These are phyloP conservation scores for Eupsilia transversa DNA, from an alignment of 2,888 invertebrate species.

Conservation along the genomic window DNA sequence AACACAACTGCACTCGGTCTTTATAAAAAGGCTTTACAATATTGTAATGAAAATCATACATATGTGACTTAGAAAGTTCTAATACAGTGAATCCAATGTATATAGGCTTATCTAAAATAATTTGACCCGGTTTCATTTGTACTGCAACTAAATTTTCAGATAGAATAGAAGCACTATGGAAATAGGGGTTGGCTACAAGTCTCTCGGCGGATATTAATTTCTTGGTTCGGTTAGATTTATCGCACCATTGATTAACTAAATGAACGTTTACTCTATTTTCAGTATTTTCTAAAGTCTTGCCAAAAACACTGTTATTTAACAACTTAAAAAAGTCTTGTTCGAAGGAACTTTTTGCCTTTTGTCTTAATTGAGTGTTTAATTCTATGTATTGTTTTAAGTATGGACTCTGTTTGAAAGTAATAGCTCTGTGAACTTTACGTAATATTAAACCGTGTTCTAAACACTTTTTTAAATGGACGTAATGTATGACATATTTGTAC, in stretches of 20 bases:
- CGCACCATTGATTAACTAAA: conserved; percentile 12
- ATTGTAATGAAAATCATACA: too few species aligned
- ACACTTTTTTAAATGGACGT: conserved; percentile 8
- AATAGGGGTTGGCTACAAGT: too few species aligned
- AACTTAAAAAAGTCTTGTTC: conserved; percentile 14
- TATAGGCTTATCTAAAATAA: too few species aligned
- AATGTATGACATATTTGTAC: conserved; percentile 8
- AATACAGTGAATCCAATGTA: too few species aligned
- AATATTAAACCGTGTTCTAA: neutral
- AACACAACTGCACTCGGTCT: too few species aligned
- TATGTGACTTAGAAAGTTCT: too few species aligned
- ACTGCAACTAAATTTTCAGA: too few species aligned
- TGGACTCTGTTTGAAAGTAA: neutral
- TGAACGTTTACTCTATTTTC: conserved; percentile 5
- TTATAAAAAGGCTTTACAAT: too few species aligned
- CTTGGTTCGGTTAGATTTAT: too few species aligned
- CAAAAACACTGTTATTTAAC: conserved; percentile 1
- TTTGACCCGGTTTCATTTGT: too few species aligned
- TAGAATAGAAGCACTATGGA: too few species aligned
- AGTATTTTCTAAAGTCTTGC: conserved; percentile 6
- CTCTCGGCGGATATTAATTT: too few species aligned
- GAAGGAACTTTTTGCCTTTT: conserved; percentile 5
- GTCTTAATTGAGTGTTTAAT: conserved; percentile 10
- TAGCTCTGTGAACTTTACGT: conserved; percentile 2
- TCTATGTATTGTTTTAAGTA: conserved; percentile 8